phyloP scores from a whole-genome alignment of 92 coral and sea anemone genomes.

The Heteractis magnifica region DNA sequence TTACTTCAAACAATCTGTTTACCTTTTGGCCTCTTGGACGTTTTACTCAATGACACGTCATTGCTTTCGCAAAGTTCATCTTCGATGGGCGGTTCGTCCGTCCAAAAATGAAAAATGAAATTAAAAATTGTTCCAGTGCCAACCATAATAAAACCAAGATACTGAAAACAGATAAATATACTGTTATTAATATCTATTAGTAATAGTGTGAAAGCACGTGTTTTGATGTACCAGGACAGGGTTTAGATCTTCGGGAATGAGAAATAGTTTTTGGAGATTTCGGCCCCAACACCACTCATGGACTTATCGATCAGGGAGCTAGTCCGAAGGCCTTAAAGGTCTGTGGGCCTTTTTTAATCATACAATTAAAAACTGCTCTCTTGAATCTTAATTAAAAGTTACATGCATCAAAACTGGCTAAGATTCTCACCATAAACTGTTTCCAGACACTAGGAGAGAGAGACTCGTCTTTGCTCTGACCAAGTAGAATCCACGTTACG shows the following conservation, averaged over 20 bases:
- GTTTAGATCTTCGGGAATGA: no score
- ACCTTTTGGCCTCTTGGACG: not conserved
- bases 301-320: no score
- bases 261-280: no score
- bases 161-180: conserved; percentile 27
- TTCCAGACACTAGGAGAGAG: conserved; percentile 75
- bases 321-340: no score
- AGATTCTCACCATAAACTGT: conserved; percentile 12
- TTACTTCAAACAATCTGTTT: no score
- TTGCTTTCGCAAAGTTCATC: conserved; percentile 30
- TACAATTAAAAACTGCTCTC: no score
- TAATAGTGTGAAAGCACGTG: not conserved
- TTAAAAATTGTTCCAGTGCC: conserved; percentile 66
- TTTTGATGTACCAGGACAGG: no score
- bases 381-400: no score
- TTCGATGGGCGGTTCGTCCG: conserved; percentile 60
- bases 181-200: not conserved
- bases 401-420: no score
- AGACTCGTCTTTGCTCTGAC: conserved; percentile 67
- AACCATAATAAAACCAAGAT: conserved; percentile 59
- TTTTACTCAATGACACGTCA: not conserved
- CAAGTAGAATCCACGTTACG: conserved; percentile 69
- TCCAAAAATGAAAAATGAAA: conserved; percentile 56
- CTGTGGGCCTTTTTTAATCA: no score
- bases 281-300: no score